Percentiles rank a stretch among this genome's conserved stretches.
These are phyloP conservation scores for Sander vitreus DNA, from an alignment of 2,113 vertebrate genomes.

Conservation along the genomic window DNA sequence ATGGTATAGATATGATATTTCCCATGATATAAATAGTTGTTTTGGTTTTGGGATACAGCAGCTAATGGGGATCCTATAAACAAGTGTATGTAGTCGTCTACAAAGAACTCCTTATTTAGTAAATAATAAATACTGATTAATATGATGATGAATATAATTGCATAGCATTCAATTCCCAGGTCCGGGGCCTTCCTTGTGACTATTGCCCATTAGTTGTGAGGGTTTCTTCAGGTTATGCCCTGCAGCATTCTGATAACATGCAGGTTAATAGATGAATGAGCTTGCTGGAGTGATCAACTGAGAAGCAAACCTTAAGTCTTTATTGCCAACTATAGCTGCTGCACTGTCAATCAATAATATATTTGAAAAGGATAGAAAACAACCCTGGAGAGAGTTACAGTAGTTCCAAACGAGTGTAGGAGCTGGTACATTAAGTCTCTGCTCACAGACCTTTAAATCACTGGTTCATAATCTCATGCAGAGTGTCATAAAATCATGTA, in stretches of 20 bases:
- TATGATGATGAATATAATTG: not conserved
- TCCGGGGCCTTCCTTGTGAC: not conserved
- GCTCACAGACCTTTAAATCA: conserved; percentile 45
- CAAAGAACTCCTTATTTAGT: not conserved
- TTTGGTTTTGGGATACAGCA: not conserved
- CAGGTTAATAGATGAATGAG: not conserved
- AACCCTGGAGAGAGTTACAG: conserved; percentile 17
- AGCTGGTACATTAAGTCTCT: conserved; percentile 26
- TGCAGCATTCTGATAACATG: not conserved
- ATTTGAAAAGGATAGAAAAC: conserved; percentile 30
- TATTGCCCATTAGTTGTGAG: not conserved
- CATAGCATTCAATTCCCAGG: not conserved
- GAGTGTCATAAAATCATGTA: conserved; percentile 44
- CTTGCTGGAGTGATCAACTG: not conserved
- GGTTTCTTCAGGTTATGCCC: not conserved
- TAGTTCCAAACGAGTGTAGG: not conserved
- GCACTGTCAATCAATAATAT: conserved; percentile 39
- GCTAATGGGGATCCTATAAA: not conserved
- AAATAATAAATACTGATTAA: not conserved
- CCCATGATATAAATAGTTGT: no score
- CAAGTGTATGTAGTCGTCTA: not conserved
- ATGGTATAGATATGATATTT: no score
- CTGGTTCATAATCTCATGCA: conserved; percentile 41
- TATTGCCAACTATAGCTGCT: not conserved
- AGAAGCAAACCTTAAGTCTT: conserved; percentile 1